A percentile compares a stretch with the other conserved stretches of the same genome.
phyloP scores from a whole-genome alignment of 2,888 invertebrate species.

The Hoplodrina ambigua region DNA sequence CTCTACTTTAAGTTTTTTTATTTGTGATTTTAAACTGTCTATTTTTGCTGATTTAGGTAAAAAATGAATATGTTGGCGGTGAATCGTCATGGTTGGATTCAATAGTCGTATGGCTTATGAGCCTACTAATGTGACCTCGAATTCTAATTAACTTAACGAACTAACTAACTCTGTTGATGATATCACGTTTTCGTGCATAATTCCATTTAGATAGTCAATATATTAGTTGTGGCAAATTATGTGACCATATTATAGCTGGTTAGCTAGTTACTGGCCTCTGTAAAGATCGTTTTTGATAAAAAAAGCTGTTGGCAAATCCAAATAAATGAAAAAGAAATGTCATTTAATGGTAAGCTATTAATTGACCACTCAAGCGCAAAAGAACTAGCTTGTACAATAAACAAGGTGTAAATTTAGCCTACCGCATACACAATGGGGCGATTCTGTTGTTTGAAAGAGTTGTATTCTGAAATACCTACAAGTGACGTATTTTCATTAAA shows the following conservation, averaged over 20 bases:
- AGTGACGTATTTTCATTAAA: too few species aligned
- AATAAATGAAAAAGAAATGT: background rate
- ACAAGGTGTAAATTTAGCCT: too few species aligned
- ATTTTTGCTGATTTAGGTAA: constrained; percentile 9
- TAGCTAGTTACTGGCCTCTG: too few species aligned
- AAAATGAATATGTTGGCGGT: constrained; percentile 3
- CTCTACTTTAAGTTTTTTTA: constrained; percentile 76
- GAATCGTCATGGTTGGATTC: constrained; percentile 2
- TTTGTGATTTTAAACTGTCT: constrained; percentile 33
- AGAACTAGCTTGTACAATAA: too few species aligned
- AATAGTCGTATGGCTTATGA: constrained; percentile 22
- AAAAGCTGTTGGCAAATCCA: too few species aligned
- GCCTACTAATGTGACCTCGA: constrained; percentile 7
- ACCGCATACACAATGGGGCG: too few species aligned
- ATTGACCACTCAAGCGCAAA: too few species aligned
- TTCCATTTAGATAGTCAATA: constrained; percentile 19
- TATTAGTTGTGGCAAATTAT: background rate
- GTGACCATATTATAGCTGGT: background rate
- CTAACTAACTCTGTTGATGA: constrained; percentile 4
- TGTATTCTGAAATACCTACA: too few species aligned
- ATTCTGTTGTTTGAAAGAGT: too few species aligned
- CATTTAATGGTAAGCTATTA: background rate
- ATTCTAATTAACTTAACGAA: constrained; percentile 9
- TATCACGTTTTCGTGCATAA: constrained; percentile 11
- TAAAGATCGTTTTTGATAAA: too few species aligned